Evolutionary conservation across 2,888 invertebrate species (phyloP), one percentile per base, ranked within the genome.

Genomic region (Drosophila basisetae): DNA sequence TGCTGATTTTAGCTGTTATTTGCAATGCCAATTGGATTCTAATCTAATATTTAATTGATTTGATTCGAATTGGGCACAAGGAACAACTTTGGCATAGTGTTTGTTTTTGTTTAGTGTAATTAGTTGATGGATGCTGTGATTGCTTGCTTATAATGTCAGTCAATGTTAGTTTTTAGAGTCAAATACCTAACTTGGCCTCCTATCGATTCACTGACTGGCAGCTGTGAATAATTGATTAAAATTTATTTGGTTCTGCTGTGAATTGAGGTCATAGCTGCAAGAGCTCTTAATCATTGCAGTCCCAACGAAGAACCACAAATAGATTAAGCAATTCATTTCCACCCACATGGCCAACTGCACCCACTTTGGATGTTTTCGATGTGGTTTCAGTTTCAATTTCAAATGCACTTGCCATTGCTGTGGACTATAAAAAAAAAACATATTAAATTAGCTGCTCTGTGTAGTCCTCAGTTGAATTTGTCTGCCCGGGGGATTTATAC

Each of bases 331-430:
- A 72, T 80, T 60, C 78, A 84, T 74, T 82, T 68, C 71, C 84
- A 73, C 83, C 84, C 84, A 68, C 87, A 82, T 79, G 72, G 70
- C 60, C 63, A 52, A 37, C 43, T 50, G 58, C 61, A 47, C 28
- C 61, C 61, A 70, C 59, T 66, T 65, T 35, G 56, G 41, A 47
- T 25, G 49, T 53, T 58, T 72, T 35, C 49, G 49, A 49, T 76
- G 33, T 25, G 13, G 56, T 62, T 59, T 72, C 39, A 39, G n/a
- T 61, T 70, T 71, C 58, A 37, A 50, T 55, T 68, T 63, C 68
- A 52, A 68, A 64, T 75, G 71, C 82, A 83, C 84, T 82, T 84
- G 72, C 67, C 59, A 68, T 43, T 16, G 69, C 61, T 37, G 55
- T 49, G 22, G n/a, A 54, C 35, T 54, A 28, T 43, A 60, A 16